These are phyloP conservation scores for Mustela lutreola DNA, from an alignment of 2,113 vertebrate species.

Conservation along the genomic window DNA sequence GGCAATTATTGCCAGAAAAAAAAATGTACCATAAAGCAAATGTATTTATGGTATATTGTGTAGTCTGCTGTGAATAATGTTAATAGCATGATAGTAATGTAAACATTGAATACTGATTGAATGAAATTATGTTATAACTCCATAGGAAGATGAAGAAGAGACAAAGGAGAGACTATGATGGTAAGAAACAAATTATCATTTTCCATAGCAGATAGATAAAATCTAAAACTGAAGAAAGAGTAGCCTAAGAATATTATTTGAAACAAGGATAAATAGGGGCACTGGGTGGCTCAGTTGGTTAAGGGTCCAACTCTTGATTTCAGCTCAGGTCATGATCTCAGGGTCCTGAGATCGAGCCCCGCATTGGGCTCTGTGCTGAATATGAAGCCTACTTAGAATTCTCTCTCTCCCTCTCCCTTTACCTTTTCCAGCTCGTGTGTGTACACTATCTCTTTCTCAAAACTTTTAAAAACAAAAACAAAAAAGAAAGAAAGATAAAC, in stretches of 20 bases:
- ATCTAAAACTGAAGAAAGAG: constrained; percentile 28
- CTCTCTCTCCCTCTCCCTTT: not conserved
- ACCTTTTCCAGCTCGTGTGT: not conserved
- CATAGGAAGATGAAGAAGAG: not conserved
- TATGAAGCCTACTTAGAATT: not conserved
- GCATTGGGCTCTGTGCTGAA: too few species aligned
- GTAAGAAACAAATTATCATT: constrained; percentile 9
- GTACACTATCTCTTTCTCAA: not conserved
- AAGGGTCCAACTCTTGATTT: not conserved
- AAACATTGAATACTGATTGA: not conserved
- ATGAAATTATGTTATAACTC: not conserved
- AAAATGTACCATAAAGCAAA: not conserved
- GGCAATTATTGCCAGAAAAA: not conserved
- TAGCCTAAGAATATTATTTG: constrained; percentile 16
- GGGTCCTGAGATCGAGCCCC: too few species aligned
- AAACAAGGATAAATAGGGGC: not conserved
- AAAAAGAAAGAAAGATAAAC: not conserved
- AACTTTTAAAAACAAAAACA: not conserved
- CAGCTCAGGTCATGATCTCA: too few species aligned
- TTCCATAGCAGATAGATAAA: constrained; percentile 11
- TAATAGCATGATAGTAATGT: not conserved
- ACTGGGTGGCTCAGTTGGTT: not conserved
- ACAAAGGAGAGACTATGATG: not conserved
- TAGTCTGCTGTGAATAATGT: constrained; percentile 30
- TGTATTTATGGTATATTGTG: not conserved